Evolutionary conservation across 2,113 vertebrate genomes (phyloP).

Genomic region (Macquaria australasica): DNA sequence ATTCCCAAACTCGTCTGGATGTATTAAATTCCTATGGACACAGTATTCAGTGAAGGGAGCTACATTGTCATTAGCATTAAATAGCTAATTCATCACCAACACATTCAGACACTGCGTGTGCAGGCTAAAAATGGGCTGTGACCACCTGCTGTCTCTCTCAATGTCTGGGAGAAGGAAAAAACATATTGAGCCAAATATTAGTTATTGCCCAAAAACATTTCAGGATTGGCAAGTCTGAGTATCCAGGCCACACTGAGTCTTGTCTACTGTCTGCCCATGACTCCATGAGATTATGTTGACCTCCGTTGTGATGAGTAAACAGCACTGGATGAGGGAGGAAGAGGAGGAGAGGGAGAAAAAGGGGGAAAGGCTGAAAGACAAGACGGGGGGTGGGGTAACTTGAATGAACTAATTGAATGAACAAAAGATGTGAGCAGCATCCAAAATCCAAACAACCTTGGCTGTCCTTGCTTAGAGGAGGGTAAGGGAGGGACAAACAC

Average conservation of each 20-base stretch:
- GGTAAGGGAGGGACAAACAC: constrained; percentile 6
- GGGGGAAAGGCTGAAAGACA: constrained; percentile 25
- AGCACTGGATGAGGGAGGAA: constrained; percentile 45
- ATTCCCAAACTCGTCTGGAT: constrained; percentile 20
- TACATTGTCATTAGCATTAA: constrained; percentile 58
- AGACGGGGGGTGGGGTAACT: constrained; percentile 28
- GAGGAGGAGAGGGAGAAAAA: constrained; percentile 26
- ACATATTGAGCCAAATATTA: constrained; percentile 26
- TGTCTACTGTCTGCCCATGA: constrained; percentile 59
- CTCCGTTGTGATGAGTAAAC: constrained; percentile 72
- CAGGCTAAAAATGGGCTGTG: constrained; percentile 31
- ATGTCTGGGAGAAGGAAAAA: constrained; percentile 18
- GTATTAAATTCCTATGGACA: constrained; percentile 30
- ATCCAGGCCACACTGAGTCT: constrained; percentile 40
- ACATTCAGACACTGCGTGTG: constrained; percentile 32
- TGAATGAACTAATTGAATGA: constrained; percentile 75
- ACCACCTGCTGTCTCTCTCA: constrained; percentile 47
- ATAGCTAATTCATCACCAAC: constrained; percentile 65
- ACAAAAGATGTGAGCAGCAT: constrained; percentile 69
- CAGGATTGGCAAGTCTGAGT: constrained; percentile 44
- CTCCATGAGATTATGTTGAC: constrained; percentile 72
- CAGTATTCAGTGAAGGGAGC: constrained; percentile 13
- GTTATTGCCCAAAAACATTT: constrained; percentile 45
- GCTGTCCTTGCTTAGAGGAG: constrained; percentile 58
- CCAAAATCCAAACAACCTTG: constrained; percentile 72